These are phyloP conservation scores for Bombylius major DNA, from an alignment of 2,888 invertebrate genomes.

Conservation along the genomic window DNA sequence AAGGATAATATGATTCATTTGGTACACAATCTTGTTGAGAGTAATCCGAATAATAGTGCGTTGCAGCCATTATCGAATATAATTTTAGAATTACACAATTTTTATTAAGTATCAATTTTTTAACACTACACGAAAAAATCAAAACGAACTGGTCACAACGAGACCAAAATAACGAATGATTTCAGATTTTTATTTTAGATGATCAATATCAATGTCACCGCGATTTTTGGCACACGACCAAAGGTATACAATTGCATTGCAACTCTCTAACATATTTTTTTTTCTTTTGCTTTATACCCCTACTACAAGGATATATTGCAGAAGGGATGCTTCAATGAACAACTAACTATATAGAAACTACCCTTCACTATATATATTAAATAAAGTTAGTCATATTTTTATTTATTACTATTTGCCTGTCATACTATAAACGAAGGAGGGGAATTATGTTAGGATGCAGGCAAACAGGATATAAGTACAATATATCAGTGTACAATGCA, in stretches of 20 bases:
- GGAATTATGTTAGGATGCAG: background rate
- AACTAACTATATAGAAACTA: constrained; percentile 5
- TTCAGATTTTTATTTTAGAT: constrained; percentile 5
- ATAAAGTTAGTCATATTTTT: constrained; percentile 9
- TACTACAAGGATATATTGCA: background rate
- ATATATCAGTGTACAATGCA: background rate
- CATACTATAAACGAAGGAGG: background rate
- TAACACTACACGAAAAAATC: too few relatives aligned
- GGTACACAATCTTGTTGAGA: background rate
- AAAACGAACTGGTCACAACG: constrained; percentile 25
- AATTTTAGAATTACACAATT: background rate
- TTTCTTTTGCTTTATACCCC: background rate
- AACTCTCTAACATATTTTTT: background rate
- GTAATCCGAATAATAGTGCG: constrained; percentile 28
- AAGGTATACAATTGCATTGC: background rate
- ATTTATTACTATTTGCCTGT: constrained; percentile 7
- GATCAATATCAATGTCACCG: constrained; percentile 14
- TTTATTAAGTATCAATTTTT: too few relatives aligned
- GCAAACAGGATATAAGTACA: background rate
- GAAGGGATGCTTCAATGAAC: background rate
- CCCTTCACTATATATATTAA: constrained; percentile 7
- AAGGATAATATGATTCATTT: background rate
- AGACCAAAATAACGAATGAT: constrained; percentile 27
- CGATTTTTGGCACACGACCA: constrained; percentile 13
- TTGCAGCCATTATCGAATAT: constrained; percentile 24